These are phyloP conservation scores for Eurytoma californica DNA, from an alignment of 2,888 invertebrate species.

Conservation along the genomic window DNA sequence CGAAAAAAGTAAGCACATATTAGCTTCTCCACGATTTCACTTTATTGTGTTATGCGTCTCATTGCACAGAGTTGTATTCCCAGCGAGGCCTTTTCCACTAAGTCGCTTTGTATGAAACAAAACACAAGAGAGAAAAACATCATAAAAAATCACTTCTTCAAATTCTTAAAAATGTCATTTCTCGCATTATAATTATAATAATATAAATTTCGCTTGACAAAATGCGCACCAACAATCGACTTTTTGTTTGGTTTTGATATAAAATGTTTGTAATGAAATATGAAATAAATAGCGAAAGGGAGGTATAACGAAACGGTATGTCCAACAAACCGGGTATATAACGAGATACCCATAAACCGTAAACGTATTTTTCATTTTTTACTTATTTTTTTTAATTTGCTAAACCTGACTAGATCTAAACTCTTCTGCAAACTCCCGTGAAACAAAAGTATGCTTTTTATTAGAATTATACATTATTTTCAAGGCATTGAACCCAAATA, in stretches of 20 bases:
- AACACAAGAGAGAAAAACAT: conserved; percentile 35
- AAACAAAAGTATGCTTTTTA: no score
- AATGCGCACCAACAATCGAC: conserved; percentile 33
- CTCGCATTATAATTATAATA: conserved; percentile 11
- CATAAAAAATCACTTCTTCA: conserved; percentile 40
- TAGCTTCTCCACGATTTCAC: conserved; percentile 9
- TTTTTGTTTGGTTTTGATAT: conserved; percentile 32
- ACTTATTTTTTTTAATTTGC: no score
- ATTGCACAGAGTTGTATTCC: conserved; percentile 58
- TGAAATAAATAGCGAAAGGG: not conserved
- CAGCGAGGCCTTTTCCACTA: conserved; percentile 48
- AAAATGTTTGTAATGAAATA: conserved; percentile 43
- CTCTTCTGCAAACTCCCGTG: no score
- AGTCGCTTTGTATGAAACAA: conserved; percentile 11
- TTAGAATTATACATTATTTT: no score
- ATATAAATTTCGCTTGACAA: conserved; percentile 8
- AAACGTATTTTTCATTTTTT: no score
- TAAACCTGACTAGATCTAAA: no score
- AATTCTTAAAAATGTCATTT: conserved; percentile 38
- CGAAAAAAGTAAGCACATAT: conserved; percentile 48
- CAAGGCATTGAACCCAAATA: no score
- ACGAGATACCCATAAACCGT: no score
- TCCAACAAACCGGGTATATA: no score
- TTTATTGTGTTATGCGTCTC: conserved; percentile 33
- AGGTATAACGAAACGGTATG: no score